A percentile compares a stretch with the other conserved stretches of the same genome.
Evolutionary conservation across 2,797 vertebrate genomes (phyloP).

Genomic region (Coluber constrictor): DNA sequence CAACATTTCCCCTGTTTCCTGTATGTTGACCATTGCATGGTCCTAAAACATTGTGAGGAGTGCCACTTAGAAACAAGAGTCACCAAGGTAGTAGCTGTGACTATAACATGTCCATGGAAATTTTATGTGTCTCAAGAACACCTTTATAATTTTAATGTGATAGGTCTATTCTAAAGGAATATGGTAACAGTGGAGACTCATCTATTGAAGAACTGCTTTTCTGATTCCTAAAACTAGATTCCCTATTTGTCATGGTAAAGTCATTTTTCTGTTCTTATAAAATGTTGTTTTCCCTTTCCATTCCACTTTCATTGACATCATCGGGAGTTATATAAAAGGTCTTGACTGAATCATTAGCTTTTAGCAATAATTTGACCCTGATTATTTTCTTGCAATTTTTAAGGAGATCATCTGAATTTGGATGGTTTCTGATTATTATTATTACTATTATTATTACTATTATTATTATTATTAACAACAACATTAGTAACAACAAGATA

Average conservation of each 20-base stretch:
- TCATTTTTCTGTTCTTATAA: background rate
- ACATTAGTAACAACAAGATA: background rate
- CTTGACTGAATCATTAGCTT: background rate
- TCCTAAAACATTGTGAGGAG: background rate
- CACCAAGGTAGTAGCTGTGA: background rate
- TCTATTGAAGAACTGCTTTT: background rate
- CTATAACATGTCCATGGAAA: background rate
- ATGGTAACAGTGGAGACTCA: background rate
- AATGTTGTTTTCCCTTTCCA: background rate
- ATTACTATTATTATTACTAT: background rate
- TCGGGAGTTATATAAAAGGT: background rate
- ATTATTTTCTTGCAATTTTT: conserved; percentile 19
- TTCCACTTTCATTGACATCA: background rate
- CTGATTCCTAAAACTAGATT: background rate
- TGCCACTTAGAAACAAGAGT: background rate
- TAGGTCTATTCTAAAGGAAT: background rate
- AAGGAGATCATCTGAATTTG: conserved; percentile 14
- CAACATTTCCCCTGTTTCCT: background rate
- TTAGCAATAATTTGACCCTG: conserved; percentile 1
- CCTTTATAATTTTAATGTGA: background rate
- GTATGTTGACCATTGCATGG: background rate
- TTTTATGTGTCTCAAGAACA: background rate
- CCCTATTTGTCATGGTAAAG: background rate
- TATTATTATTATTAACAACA: background rate
- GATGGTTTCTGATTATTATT: background rate